Evolutionary conservation across 2,888 invertebrate species (phyloP), one percentile per base, ranked within the genome.

Genomic region (Horisme vitalbata): DNA sequence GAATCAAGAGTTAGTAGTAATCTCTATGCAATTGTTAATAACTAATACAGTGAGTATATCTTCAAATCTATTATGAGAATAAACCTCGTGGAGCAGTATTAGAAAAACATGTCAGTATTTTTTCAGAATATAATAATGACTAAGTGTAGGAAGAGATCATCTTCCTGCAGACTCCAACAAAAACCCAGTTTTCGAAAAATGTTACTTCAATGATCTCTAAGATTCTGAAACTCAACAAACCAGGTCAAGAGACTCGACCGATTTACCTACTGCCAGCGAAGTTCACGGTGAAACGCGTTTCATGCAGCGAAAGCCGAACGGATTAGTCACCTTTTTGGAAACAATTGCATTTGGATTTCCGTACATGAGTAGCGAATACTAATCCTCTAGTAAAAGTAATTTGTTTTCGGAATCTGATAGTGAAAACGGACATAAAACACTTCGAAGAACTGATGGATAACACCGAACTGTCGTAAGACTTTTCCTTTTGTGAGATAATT

Each of bases 251-350:
- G 28, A 41, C 50, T 57, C 33, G 61, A 58, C 61, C 54, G 54
- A 43, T 46, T 55, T 35, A 51, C 56, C 57, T 41, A 63, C 59
- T 60, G 55, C 55, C 49, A 28, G 36, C 21, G 31, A 50, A 48
- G 43, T 44, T 41, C 33, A 34, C 31, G 32, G 48, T 44, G 52
- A 53, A 55, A 55, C 47, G 47, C 32, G 45, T 53, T 51, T 53
- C 51, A 53, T 53, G 37, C 44, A 43, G 53, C 49, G 57, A 58
- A 58, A 58, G 55, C 55, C 43, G 44, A 57, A 55, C 45, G 43
- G 44, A 45, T 51, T 46, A 46, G 39, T 44, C 45, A 52, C 45
- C 49, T 32, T 51, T 41, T 34, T 36, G 32, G 45, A 55, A 41
- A 57, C 55, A 57, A 57, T 54, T 37, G 44, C 35, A 23, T 44